Conservation (phyloP, 2,113 vertebrate species). For the Elanus axillaris region DNA sequence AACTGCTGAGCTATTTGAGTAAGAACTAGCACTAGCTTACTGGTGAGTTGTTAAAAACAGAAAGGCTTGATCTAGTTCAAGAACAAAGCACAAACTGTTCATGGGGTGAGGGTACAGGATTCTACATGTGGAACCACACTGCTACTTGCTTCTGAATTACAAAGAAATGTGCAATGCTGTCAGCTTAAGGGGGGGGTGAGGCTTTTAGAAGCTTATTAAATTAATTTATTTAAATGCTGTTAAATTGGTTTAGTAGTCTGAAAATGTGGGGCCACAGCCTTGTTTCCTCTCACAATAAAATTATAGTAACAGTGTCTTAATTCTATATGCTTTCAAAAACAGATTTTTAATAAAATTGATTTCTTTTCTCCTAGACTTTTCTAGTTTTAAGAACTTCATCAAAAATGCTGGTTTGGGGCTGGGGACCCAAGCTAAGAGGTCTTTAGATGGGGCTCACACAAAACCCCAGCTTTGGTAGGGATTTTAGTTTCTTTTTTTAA, state of each 20-base stretch:
- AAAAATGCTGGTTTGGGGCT: background rate
- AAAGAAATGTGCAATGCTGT: background rate
- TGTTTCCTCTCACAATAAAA: background rate
- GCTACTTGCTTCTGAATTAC: background rate
- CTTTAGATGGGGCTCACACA: background rate
- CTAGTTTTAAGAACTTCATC: background rate
- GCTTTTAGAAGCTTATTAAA: background rate
- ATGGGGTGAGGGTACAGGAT: background rate
- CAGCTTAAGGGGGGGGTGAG: background rate
- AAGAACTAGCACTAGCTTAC: background rate
- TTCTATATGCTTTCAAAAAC: background rate
- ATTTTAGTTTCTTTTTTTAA: background rate
- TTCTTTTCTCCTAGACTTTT: background rate
- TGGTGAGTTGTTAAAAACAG: background rate
- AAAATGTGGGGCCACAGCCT: background rate
- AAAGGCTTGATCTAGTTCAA: background rate
- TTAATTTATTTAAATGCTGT: background rate
- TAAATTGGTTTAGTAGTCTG: background rate
- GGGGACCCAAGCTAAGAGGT: too few relatives aligned
- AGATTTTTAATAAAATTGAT: background rate
- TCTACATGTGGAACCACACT: fast-evolving
- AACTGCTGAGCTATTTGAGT: background rate
- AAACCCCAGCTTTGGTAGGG: background rate
- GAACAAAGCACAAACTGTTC: background rate
- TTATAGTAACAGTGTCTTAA: background rate